Evolutionary conservation across 2,888 invertebrate species (phyloP), one percentile per base, ranked within the genome.

Genomic region (Pinctada fucata): DNA sequence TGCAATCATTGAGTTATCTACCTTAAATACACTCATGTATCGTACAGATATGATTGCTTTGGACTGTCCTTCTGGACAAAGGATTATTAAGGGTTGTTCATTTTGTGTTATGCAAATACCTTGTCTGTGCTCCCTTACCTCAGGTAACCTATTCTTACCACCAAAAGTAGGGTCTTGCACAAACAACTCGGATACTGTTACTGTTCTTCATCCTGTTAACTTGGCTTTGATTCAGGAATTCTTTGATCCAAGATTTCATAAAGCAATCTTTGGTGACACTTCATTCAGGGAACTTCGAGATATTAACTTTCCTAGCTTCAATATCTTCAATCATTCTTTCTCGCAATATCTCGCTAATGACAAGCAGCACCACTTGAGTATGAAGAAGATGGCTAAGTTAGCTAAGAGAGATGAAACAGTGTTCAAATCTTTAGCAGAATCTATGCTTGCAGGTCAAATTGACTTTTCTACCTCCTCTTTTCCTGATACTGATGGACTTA

Each of bases 401-500:
- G 76, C 77, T 31, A 75, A 76, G 31, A 76, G 74, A 48, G 76
- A 78, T 67, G 72, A 67, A 49, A 68, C 75, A 10, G 74, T 73
- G 65, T 82, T 82, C 72, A 49, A 68, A n/a, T 69, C 78, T 49
- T 69, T 82, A 31, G 67, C 82, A 10, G 78, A 82, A 72, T 74
- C 82, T 8, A 51, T 82, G 48, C 31, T 82, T 31, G 66, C 65
- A 51, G 81, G 77, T 52, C 48, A 77, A 65, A 72, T 77, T 58
- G 48, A 68, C 48, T 66, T 74, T 31, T 16, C 48, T 10, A 3
- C 49, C 0, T 63, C 45, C 13, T 45, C 69, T 47, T 78, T 69
- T 50, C 74, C 74, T 47, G 78, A 74, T 70, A 58, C 63, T 10
- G 70, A 63, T 74, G 78, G 65, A 51, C 31, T 63, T 64, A 45